Conservation (phyloP, 2,797 vertebrate species). For the Enteromius paludinosus region DNA sequence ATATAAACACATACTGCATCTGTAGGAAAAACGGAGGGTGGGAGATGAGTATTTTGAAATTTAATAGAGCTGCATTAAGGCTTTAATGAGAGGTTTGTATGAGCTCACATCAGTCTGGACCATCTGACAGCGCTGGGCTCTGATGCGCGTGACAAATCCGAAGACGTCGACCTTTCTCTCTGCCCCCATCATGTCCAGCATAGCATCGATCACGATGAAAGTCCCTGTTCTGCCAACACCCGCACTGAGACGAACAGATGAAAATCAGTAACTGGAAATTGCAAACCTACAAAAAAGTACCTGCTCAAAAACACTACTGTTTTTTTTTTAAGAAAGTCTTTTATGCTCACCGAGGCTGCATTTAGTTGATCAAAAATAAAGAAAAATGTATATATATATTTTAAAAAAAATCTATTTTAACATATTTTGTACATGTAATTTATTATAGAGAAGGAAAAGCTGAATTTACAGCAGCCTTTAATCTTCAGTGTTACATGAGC, state of each 20-base stretch:
- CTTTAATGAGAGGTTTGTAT: background rate
- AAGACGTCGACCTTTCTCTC: conserved; percentile 96
- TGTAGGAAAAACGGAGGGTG: conserved; percentile 61
- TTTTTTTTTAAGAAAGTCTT: background rate
- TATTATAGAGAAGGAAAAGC: background rate
- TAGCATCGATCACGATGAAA: conserved; percentile 97
- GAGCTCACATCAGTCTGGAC: conserved; percentile 95
- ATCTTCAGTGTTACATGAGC: background rate
- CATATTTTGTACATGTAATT: background rate
- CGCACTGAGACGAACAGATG: conserved; percentile 77
- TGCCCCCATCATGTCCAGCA: conserved; percentile 96
- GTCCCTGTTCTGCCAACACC: conserved; percentile 96
- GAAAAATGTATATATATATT: too few species aligned
- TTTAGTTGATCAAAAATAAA: background rate
- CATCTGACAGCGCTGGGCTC: conserved; percentile 98
- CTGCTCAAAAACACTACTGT: too few species aligned
- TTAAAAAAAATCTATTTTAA: background rate
- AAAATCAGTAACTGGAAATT: background rate
- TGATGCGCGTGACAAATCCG: conserved; percentile 94
- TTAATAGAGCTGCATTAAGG: background rate
- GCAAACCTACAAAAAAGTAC: background rate
- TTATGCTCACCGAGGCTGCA: background rate
- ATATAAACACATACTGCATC: conserved; percentile 99
- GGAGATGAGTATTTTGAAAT: background rate
- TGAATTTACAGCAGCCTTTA: background rate